Evolutionary conservation across 2,888 invertebrate species (phyloP), one percentile per base, ranked within the genome.

Genomic region (Nezara viridula): DNA sequence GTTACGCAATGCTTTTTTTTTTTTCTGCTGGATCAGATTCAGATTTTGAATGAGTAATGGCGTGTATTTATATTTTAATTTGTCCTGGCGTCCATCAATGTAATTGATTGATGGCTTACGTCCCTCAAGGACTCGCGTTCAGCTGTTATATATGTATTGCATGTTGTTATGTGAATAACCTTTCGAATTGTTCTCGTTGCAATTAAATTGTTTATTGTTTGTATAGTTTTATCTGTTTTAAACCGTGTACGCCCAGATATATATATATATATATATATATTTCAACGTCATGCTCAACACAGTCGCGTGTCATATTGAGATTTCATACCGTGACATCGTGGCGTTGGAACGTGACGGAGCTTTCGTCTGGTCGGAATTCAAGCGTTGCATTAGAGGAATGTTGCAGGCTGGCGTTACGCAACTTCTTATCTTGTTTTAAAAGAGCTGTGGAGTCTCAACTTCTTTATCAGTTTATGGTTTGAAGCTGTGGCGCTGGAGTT

Each of bases 361-460:
- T 27, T 60, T 60, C 60, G 60, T 27, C 27, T 37, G 19, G 66
- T 73, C 32, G 66, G 27, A 32, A 27, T 32, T 66, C 66, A 27
- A 73, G 66, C 66, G 66, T 73, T 73, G 66, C 66, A 21, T 73
- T 73, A 37, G 19, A 73, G 66, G 66, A 73, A 73, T 73, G 32
- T 73, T 37, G 37, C 37, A 19, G 37, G 66, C 14, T 16, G 4
- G 14, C 1, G 60, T 60, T 60, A 27, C 60, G 60, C 60, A 60
- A 60, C 14, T 60, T 60, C 55, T 55, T 24, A n/a, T 55, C 55
- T 4, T 60, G 60, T 60, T 60, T 60, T 60, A 27, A 60, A 12
- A 9, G 27, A 27, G 1, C 55, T 55, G 21, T 50, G 55, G 55
- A 9, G 7, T 10, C n/a, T n/a, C 4, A 19, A 21, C 21, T 50